Base-by-base conservation (phyloP, 2,888 invertebrate genomes). In the Pherbina coryleti region DNA sequence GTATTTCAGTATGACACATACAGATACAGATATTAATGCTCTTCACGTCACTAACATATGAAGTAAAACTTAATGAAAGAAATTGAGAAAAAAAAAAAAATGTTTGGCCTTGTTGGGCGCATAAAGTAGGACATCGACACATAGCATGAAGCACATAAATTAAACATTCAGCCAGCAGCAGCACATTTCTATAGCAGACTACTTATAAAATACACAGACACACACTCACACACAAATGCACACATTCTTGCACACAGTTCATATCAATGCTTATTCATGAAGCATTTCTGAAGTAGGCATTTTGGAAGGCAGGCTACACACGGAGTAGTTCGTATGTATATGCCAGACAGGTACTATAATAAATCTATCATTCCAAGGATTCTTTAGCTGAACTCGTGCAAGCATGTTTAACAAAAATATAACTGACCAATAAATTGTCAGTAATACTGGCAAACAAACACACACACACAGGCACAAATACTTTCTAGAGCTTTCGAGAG, bases 361-460 rank as follows among this genome's bases (percentile, higher is more conserved):
- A 78, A 78, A 78, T 78, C 76, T 76, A 76, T 73, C 69, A 76
- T 67, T 66, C 57, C 57, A 75, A 57, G 75, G 22, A 75, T 62
- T 31, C 37, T 37, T 60, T 69, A 67, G 64, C 75, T 67, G 60
- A 60, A 72, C 67, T 78, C 76, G 62, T 76, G 73, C 75, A 67
- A 72, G 69, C 72, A 76, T 78, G 78, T 72, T 76, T 67, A 76
- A 76, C 78, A 76, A 76, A 77, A 78, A 78, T 37, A 76, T 78
- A 66, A 76, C 78, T 73, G 76, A 73, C 78, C 76, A 78, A 76
- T 76, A 76, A 78, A 78, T 78, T 78, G 72, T 78, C 51, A 71
- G 70, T 71, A 71, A 51, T 51, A 51, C 37, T 5, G 44, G 34
- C 57, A 44, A 49, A 55, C 19, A 34, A 37, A 53, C 71, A 72